Conservation (phyloP, 2,797 vertebrate genomes). For the Anabas testudineus region DNA sequence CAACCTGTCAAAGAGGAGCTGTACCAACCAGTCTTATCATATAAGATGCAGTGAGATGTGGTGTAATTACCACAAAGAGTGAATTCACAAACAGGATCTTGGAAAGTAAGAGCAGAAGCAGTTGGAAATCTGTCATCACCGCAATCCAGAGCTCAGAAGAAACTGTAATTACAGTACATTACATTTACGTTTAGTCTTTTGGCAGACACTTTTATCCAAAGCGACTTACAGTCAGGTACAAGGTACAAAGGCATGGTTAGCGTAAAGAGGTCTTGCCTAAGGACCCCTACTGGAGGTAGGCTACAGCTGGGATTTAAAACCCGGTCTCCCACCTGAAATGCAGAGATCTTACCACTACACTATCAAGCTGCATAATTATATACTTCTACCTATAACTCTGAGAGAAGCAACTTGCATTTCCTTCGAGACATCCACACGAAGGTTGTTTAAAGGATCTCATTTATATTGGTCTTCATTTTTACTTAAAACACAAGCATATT, state of each 20-base stretch:
- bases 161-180: constrained; percentile 25
- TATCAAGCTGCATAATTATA: too few species aligned
- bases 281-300: too few species aligned
- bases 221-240: too few species aligned
- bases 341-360: too few species aligned
- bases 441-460: background rate
- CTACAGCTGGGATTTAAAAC: too few species aligned
- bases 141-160: background rate
- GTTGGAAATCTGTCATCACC: background rate
- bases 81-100: constrained; percentile 21
- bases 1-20: background rate
- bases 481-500: background rate
- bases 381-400: too few species aligned
- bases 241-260: too few species aligned
- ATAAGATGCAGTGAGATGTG: constrained; percentile 18
- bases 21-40: constrained; percentile 13
- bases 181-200: too few species aligned
- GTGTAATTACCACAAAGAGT: constrained; percentile 15
- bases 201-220: too few species aligned
- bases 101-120: background rate
- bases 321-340: too few species aligned
- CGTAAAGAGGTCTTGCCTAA: too few species aligned
- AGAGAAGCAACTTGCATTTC: background rate
- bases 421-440: background rate
- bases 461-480: background rate